A percentile compares a stretch with the other conserved stretches of the same genome.
These are phyloP conservation scores for Narcine bancroftii DNA, from an alignment of 2,113 vertebrate genomes.

Conservation along the genomic window DNA sequence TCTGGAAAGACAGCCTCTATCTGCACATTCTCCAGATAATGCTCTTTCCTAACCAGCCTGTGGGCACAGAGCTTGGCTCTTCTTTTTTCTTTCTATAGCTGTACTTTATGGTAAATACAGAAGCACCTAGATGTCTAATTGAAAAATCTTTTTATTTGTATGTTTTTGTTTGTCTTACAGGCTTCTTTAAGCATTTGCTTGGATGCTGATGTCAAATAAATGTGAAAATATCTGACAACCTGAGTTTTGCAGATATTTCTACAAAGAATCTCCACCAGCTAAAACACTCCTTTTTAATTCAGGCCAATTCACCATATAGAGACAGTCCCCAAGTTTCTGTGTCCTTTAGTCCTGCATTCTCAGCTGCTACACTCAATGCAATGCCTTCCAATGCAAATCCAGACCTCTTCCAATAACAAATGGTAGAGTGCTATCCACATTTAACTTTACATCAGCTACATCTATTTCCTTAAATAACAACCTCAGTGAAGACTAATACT, in stretches of 20 bases:
- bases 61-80: background rate
- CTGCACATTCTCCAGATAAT: background rate
- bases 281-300: background rate
- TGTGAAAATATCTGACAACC: background rate
- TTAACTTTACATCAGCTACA: no score
- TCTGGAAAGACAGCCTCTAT: background rate
- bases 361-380: no score
- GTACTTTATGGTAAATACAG: background rate
- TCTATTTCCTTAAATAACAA: no score
- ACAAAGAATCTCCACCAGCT: background rate
- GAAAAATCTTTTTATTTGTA: background rate
- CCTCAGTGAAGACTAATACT: no score
- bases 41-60: background rate
- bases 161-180: background rate
- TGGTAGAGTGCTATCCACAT: no score
- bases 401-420: background rate
- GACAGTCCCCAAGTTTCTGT: no score
- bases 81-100: background rate
- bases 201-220: background rate
- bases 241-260: background rate
- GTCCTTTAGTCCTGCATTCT: no score
- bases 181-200: background rate
- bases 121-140: background rate
- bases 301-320: background rate
- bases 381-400: no score